These are phyloP conservation scores for Steinernema carpocapsae DNA, from an alignment of 2,888 invertebrate species.

Conservation along the genomic window DNA sequence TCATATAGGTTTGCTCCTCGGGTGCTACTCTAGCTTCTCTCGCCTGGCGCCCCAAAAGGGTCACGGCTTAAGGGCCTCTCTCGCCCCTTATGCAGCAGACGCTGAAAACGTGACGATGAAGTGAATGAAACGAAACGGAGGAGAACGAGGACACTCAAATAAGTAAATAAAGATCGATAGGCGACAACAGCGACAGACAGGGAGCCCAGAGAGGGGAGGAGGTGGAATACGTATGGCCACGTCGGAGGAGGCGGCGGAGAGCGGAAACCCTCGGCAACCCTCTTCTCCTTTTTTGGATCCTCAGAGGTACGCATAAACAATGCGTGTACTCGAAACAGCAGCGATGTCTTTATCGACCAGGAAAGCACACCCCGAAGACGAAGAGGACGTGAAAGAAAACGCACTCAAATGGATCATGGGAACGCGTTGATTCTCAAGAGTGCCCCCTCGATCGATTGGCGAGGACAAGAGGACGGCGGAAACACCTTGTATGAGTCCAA, in stretches of 20 bases:
- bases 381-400: neutral
- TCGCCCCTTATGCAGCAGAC: neutral
- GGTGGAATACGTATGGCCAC: slow-evolving; percentile 18
- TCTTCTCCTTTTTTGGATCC: slow-evolving; percentile 19
- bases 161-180: slow-evolving; percentile 35
- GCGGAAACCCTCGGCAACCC: slow-evolving; percentile 5
- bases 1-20: neutral
- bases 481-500: slow-evolving; percentile 8
- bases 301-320: slow-evolving; percentile 2
- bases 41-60: neutral
- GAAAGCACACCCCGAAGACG: too few species aligned
- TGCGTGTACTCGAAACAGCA: neutral
- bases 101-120: slow-evolving; percentile 31
- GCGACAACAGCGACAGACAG: slow-evolving; percentile 9
- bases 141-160: slow-evolving; percentile 26
- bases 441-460: neutral
- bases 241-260: slow-evolving; percentile 3
- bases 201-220: neutral
- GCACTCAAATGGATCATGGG: neutral
- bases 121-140: slow-evolving; percentile 31
- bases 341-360: neutral
- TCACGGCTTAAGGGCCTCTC: slow-evolving; percentile 10
- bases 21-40: neutral
- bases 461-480: neutral
- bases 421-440: neutral